Conservation (phyloP, 1,140 invertebrate species). For the Elymnias hypermnestra region DNA sequence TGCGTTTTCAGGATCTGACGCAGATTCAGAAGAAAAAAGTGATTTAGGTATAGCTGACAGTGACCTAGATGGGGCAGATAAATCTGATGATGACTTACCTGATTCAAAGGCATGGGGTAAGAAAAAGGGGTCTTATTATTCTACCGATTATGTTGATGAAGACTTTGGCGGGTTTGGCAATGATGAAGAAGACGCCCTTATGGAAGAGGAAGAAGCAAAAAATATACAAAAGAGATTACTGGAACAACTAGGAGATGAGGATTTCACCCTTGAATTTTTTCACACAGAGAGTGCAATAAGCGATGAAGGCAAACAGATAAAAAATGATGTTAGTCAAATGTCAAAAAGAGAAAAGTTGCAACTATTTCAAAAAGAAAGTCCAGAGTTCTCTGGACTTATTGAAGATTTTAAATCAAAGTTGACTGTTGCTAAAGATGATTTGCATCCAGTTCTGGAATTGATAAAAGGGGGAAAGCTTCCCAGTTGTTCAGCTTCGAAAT, state of each 20-base stretch:
- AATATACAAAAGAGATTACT: constrained; percentile 87
- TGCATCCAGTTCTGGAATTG: constrained; percentile 82
- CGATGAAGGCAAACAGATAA: constrained; percentile 75
- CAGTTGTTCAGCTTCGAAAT: constrained; percentile 78
- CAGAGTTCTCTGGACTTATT: constrained; percentile 86
- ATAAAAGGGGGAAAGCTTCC: constrained; percentile 76
- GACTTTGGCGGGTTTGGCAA: constrained; percentile 87
- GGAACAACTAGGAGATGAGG: constrained; percentile 87
- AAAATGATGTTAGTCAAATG: constrained; percentile 86
- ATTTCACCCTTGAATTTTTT: constrained; percentile 85
- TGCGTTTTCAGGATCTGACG: constrained; percentile 78
- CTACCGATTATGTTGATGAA: constrained; percentile 91
- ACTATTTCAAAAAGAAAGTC: constrained; percentile 88
- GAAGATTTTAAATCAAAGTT: constrained; percentile 87
- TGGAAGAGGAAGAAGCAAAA: constrained; percentile 91
- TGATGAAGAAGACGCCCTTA: constrained; percentile 83
- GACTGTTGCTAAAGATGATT: constrained; percentile 78
- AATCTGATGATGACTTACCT: constrained; percentile 83
- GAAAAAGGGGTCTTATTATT: constrained; percentile 86
- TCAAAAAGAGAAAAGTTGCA: constrained; percentile 84
- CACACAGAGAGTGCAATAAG: constrained; percentile 46
- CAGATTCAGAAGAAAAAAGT: constrained; percentile 56
- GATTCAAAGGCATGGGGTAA: constrained; percentile 91
- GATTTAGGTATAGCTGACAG: constrained; percentile 78
- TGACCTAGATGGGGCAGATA: constrained; percentile 83